phyloP scores from a whole-genome alignment of 2,113 vertebrate genomes.

The Protomyctophum bolini region DNA sequence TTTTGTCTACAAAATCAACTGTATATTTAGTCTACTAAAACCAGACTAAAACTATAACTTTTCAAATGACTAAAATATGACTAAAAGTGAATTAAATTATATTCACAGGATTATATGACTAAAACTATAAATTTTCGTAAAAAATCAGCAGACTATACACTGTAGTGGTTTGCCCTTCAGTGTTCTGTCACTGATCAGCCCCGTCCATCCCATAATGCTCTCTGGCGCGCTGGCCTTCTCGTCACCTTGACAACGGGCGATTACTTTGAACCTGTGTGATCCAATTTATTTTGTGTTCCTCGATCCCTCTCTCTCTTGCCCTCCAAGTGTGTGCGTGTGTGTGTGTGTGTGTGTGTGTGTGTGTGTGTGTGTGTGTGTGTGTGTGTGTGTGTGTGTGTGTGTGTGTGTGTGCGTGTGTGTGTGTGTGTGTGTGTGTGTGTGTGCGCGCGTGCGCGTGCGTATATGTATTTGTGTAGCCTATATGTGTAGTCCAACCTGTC shows the following conservation, averaged over 20 bases:
- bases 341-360: neutral
- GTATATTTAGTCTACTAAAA: too few relatives aligned
- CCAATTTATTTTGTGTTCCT: constrained; percentile 24
- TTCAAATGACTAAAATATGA: too few relatives aligned
- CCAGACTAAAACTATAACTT: too few relatives aligned
- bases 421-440: constrained; percentile 13
- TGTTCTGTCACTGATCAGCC: neutral
- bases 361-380: neutral
- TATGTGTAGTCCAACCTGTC: constrained; percentile 47
- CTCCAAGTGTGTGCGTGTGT: neutral
- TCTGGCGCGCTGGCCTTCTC: neutral
- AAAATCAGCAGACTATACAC: neutral
- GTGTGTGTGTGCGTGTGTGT: neutral
- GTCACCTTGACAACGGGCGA: constrained; percentile 13
- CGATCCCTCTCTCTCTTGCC: neutral
- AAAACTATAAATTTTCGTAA: too few relatives aligned
- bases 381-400: neutral
- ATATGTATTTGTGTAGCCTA: constrained; percentile 9
- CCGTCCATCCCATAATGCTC: constrained; percentile 3
- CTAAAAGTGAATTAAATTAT: too few relatives aligned
- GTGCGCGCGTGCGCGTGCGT: constrained; percentile 3
- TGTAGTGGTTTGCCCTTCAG: neutral
- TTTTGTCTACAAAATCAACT: too few relatives aligned
- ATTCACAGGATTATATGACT: too few relatives aligned
- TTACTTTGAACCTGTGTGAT: constrained; percentile 9